Evolutionary conservation across 2,113 vertebrate genomes (phyloP).

Genomic region (Pseudolaguvia tuberculata): DNA sequence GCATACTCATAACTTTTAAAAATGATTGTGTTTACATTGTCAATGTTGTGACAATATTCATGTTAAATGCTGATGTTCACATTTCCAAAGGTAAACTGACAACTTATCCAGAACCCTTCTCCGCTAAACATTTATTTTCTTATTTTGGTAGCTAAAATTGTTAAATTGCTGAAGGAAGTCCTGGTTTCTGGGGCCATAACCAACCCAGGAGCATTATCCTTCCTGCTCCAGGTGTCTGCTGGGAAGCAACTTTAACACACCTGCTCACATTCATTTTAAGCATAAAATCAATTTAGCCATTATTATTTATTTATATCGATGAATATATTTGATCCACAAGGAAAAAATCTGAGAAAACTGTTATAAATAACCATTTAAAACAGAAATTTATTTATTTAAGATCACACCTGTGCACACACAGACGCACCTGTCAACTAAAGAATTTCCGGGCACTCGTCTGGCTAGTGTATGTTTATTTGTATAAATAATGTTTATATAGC

Average conservation of each 20-base stretch:
- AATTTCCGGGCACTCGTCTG: background rate
- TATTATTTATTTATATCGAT: background rate
- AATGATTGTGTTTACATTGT: background rate
- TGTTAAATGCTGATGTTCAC: no score
- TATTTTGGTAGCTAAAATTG: no score
- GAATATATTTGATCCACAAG: background rate
- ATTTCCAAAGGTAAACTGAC: no score
- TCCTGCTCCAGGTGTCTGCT: no score
- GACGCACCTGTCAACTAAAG: conserved; percentile 10
- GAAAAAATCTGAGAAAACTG: background rate
- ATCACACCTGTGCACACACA: conserved; percentile 2
- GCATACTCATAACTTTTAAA: background rate
- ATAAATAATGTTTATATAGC: conserved; percentile 13
- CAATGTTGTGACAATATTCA: background rate
- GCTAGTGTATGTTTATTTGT: background rate
- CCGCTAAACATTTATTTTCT: no score
- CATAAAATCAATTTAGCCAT: background rate
- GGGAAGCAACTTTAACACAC: background rate
- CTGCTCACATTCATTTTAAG: background rate
- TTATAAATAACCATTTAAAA: background rate
- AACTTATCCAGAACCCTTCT: no score
- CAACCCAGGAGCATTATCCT: no score
- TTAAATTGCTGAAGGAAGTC: no score
- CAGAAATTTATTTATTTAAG: background rate
- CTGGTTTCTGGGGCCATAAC: no score